Percentiles rank a stretch among this genome's conserved stretches.
Conservation (phyloP, 2,888 invertebrate genomes). For the Euphydryas editha region DNA sequence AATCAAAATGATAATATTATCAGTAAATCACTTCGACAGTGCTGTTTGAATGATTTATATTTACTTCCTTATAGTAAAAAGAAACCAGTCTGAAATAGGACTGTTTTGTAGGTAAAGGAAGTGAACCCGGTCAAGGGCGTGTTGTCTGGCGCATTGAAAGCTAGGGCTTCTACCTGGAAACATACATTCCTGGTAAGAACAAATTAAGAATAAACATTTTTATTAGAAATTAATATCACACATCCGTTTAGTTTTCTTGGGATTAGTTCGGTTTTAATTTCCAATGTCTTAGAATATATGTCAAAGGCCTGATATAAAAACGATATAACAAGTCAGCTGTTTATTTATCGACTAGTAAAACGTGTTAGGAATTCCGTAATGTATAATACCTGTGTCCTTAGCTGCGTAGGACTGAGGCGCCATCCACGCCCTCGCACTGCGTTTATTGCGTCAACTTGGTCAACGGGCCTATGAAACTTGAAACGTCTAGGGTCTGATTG, state of each 20-base stretch:
- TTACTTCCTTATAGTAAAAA: conserved; percentile 6
- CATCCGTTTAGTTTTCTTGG: background rate
- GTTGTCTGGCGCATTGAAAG: conserved; percentile 22
- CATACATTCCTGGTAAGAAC: background rate
- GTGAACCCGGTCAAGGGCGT: conserved; percentile 28
- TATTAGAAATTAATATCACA: no score
- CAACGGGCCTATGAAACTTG: conserved; percentile 27
- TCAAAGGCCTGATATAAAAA: conserved; percentile 19
- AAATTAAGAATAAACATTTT: no score
- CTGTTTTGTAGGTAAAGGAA: conserved; percentile 30
- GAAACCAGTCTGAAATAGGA: background rate
- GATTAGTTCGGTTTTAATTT: background rate
- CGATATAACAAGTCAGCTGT: conserved; percentile 33
- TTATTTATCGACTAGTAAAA: conserved; percentile 36
- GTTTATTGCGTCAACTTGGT: conserved; percentile 44
- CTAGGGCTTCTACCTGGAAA: conserved; percentile 24
- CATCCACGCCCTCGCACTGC: conserved; percentile 50
- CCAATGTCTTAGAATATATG: conserved; percentile 6
- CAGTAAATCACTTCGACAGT: no score
- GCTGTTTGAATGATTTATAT: background rate
- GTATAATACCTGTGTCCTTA: conserved; percentile 43
- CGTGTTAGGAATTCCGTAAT: conserved; percentile 45
- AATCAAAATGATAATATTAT: background rate
- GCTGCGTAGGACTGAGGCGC: conserved; percentile 53
- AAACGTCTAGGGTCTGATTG: conserved; percentile 21